phyloP scores from a whole-genome alignment of 2,113 vertebrate genomes.

The Erythrocercus mccallii region DNA sequence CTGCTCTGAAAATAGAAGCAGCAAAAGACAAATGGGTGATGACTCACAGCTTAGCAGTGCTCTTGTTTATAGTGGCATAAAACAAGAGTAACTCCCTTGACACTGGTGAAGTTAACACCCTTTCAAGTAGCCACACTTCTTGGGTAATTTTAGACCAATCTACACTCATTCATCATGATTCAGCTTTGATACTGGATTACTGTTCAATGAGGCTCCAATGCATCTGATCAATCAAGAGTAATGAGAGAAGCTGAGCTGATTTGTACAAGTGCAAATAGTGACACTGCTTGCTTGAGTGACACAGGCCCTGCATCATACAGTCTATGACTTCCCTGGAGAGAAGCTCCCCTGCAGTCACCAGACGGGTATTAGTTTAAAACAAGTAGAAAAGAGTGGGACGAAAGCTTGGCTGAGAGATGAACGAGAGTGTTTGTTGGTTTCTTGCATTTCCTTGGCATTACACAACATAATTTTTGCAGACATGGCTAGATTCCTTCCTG shows the following conservation, averaged over 20 bases:
- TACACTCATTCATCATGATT: background rate
- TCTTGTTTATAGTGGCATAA: constrained; percentile 34
- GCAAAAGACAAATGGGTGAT: background rate
- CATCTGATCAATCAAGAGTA: background rate
- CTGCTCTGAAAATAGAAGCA: constrained; percentile 54
- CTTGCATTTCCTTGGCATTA: background rate
- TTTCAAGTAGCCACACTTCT: background rate
- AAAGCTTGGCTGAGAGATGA: background rate
- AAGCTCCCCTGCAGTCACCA: background rate
- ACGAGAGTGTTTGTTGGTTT: background rate
- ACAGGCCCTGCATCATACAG: background rate
- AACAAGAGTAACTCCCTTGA: constrained; percentile 28
- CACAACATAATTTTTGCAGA: background rate
- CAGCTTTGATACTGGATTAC: background rate
- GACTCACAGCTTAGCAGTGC: constrained; percentile 50
- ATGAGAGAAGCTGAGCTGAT: background rate
- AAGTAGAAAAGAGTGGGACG: background rate
- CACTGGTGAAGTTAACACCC: background rate
- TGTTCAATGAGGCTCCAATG: background rate
- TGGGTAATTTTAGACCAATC: background rate
- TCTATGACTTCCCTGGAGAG: background rate
- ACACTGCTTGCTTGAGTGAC: background rate
- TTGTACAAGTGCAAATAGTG: background rate
- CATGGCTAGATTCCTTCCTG: background rate
- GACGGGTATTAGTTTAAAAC: accelerated